These are phyloP conservation scores for Leucophenga maculata DNA, from an alignment of 2,888 invertebrate genomes.

Conservation along the genomic window DNA sequence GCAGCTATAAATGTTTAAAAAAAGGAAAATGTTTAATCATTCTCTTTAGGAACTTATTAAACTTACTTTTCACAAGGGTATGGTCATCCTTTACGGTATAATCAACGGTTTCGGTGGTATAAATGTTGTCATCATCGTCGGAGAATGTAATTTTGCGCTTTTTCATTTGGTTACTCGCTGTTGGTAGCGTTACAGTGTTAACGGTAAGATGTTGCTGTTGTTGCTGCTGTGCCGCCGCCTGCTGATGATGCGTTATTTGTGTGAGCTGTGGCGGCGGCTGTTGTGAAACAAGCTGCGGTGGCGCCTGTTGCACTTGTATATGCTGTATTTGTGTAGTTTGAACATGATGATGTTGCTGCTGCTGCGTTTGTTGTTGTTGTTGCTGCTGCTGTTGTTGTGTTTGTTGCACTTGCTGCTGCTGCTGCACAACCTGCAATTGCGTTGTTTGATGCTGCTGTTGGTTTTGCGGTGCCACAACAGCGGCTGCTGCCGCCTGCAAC, in stretches of 20 bases:
- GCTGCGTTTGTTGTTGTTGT: conserved; percentile 45
- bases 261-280: conserved; percentile 50
- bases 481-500: conserved; percentile 58
- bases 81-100: conserved; percentile 67
- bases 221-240: conserved; percentile 33
- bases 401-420: conserved; percentile 40
- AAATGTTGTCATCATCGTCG: conserved; percentile 71
- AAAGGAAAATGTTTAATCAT: too few species aligned
- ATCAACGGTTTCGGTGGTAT: conserved; percentile 70
- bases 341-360: conserved; percentile 68
- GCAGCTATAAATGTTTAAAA: conserved; percentile 70
- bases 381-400: conserved; percentile 45
- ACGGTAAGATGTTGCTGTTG: conserved; percentile 55
- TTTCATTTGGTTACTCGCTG: conserved; percentile 52
- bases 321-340: conserved; percentile 67
- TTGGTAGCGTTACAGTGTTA: conserved; percentile 59
- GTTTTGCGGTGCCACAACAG: not conserved
- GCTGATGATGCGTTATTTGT: conserved; percentile 42
- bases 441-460: not conserved
- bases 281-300: conserved; percentile 48
- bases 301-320: conserved; percentile 64
- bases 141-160: conserved; percentile 72
- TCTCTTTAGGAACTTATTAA: too few species aligned
- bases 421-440: conserved; percentile 51
- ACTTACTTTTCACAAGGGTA: conserved; percentile 68